Conservation (phyloP, 2,797 vertebrate species). For the Peromyscus nudipes region DNA sequence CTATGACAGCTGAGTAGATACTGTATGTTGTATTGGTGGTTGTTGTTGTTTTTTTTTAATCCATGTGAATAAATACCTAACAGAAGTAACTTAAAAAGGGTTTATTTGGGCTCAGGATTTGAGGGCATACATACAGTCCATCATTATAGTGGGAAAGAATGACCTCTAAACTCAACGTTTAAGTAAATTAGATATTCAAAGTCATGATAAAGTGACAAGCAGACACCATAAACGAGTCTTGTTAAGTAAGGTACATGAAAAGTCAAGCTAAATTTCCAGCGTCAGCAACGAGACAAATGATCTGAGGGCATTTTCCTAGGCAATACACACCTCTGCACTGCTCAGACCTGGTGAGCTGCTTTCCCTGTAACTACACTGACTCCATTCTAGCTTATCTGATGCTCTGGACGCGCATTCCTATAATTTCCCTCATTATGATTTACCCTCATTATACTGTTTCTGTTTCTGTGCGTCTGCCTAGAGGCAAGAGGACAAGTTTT, state of each 20-base stretch:
- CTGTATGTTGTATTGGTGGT: background rate
- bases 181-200: background rate
- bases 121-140: background rate
- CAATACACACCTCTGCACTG: no score
- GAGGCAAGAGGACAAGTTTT: constrained; percentile 33
- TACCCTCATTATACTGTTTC: background rate
- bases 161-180: constrained; percentile 29
- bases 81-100: background rate
- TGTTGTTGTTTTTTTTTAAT: background rate
- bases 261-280: background rate
- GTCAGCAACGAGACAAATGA: background rate
- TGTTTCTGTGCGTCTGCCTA: background rate
- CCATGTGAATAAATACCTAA: background rate
- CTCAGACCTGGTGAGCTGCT: background rate
- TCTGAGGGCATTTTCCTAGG: background rate
- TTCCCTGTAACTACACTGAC: background rate
- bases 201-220: constrained; percentile 29
- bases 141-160: background rate
- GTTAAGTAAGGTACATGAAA: background rate
- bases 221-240: background rate
- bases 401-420: background rate
- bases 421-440: constrained; percentile 9
- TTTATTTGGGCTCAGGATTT: background rate
- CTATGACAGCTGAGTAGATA: background rate
- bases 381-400: background rate